Percentiles rank a stretch among this genome's conserved stretches.
Conservation (phyloP, 2,797 vertebrate genomes). For the Phataginus tetradactyla region DNA sequence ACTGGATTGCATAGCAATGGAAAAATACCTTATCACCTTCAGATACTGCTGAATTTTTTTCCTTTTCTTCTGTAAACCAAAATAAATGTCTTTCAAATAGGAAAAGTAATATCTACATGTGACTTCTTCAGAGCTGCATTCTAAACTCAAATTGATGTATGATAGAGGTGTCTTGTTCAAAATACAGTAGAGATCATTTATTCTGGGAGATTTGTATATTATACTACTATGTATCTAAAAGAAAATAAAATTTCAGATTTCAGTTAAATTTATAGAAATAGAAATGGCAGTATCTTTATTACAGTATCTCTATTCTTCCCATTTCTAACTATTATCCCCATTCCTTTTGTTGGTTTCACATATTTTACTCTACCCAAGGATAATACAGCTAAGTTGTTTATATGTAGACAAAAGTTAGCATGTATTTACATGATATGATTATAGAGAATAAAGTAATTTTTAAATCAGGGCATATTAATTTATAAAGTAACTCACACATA, state of each 20-base stretch:
- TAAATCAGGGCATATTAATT: neutral
- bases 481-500: neutral
- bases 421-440: neutral
- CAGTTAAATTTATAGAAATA: constrained; percentile 41
- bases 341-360: neutral
- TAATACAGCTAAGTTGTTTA: neutral
- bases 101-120: constrained; percentile 50
- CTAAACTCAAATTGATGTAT: constrained; percentile 40
- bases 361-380: neutral
- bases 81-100: constrained; percentile 31
- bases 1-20: constrained; percentile 22
- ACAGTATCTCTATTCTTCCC: neutral
- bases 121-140: neutral
- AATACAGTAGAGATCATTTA: constrained; percentile 1
- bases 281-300: neutral
- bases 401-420: neutral
- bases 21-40: constrained; percentile 46
- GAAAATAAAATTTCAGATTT: neutral
- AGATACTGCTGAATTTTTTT: neutral
- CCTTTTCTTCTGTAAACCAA: constrained; percentile 40
- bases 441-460: neutral
- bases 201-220: neutral
- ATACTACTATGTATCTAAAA: neutral
- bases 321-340: neutral
- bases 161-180: neutral